Evolutionary conservation across 1,140 invertebrate genomes (phyloP).

Genomic region (Parasteatoda tepidariorum): DNA sequence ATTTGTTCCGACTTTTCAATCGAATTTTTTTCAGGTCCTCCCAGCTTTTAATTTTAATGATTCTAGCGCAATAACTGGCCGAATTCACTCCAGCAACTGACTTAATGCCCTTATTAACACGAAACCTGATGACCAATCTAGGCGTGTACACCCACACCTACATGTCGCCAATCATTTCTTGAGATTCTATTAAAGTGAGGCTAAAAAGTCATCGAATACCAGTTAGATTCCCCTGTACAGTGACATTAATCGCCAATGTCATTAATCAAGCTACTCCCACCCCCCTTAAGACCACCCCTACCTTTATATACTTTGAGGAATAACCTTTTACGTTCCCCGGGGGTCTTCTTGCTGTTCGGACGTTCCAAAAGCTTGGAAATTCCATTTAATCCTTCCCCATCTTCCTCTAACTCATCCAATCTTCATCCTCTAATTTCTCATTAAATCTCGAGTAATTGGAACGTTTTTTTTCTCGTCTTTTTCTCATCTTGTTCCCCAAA

Average conservation of each 20-base stretch:
- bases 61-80: conserved; percentile 22
- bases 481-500: not conserved
- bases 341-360: conserved; percentile 4
- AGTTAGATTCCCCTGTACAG: conserved; percentile 43
- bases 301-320: conserved; percentile 50
- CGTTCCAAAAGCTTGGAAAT: conserved; percentile 25
- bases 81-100: conserved; percentile 20
- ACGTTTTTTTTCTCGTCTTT: conserved; percentile 20
- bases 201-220: conserved; percentile 55
- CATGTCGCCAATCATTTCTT: not conserved
- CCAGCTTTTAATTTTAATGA: conserved; percentile 37
- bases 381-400: conserved; percentile 46
- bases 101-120: conserved; percentile 55
- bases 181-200: conserved; percentile 26
- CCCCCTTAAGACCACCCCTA: not conserved
- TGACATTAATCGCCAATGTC: conserved; percentile 57
- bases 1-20: conserved; percentile 11
- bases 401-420: conserved; percentile 21
- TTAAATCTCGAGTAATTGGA: conserved; percentile 60
- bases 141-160: not conserved
- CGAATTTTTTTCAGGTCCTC: not conserved
- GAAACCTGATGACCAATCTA: conserved; percentile 22
- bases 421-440: conserved; percentile 56
- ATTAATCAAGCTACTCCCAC: conserved; percentile 38
- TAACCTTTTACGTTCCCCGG: conserved; percentile 50